These are phyloP conservation scores for Drosophila pegasa DNA, from an alignment of 2,888 invertebrate genomes.

Conservation along the genomic window DNA sequence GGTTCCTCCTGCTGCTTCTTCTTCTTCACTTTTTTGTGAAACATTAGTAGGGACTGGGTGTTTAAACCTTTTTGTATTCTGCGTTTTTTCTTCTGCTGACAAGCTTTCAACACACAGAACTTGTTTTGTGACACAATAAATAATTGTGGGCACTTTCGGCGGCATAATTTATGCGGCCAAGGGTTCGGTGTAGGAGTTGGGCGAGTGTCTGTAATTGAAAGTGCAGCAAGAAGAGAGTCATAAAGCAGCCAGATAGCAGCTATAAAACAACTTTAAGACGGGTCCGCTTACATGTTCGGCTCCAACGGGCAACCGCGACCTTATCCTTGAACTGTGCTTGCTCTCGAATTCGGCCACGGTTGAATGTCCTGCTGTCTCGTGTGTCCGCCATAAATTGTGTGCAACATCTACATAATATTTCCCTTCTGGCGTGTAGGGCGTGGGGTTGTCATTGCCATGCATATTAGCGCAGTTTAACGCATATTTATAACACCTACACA, in stretches of 20 bases:
- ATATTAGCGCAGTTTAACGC: conserved; percentile 68
- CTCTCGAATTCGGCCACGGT: conserved; percentile 52
- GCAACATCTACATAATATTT: conserved; percentile 55
- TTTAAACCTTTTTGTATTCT: conserved; percentile 43
- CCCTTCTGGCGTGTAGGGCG: neutral
- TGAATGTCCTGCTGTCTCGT: conserved; percentile 35
- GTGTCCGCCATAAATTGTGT: conserved; percentile 60
- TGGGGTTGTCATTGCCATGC: conserved; percentile 40
- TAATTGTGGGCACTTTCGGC: conserved; percentile 55
- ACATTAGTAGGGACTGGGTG: conserved; percentile 50
- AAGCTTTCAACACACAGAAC: conserved; percentile 60
- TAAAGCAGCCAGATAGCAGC: conserved; percentile 5
- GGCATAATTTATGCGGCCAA: conserved; percentile 60
- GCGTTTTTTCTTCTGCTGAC: conserved; percentile 35
- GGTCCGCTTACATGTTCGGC: conserved; percentile 1
- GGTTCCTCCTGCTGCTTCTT: conserved; percentile 11
- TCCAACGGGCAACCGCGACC: neutral
- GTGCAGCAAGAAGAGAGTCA: conserved; percentile 28
- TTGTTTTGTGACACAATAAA: conserved; percentile 61
- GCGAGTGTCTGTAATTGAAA: conserved; percentile 32
- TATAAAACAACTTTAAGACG: conserved; percentile 6
- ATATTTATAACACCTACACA: conserved; percentile 73
- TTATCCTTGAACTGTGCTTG: conserved; percentile 26
- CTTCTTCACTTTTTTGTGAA: conserved; percentile 53
- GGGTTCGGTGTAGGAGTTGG: conserved; percentile 8